Conservation (phyloP, 1,140 invertebrate species). For the Pseudomyrmex pallidus region DNA sequence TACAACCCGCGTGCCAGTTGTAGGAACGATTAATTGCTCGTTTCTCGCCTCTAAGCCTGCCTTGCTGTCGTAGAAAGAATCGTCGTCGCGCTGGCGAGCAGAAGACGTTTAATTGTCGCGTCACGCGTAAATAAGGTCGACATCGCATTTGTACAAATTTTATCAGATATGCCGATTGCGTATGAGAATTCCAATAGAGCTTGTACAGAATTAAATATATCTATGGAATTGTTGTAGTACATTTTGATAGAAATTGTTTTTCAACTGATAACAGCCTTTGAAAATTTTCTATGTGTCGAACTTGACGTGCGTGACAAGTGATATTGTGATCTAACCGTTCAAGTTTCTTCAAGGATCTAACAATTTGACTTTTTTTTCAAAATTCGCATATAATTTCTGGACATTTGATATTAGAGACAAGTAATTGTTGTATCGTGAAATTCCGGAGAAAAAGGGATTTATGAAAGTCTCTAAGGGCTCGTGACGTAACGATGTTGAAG, state of each 20-base stretch:
- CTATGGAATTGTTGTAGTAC: not conserved
- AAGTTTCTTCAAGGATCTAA: not conserved
- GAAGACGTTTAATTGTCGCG: conserved; percentile 44
- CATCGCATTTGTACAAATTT: not conserved
- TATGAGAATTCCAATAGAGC: not conserved
- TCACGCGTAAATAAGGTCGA: not conserved
- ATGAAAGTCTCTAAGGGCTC: not conserved
- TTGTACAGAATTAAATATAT: not conserved
- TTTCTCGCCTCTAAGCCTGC: conserved; percentile 31
- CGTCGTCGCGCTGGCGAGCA: not conserved
- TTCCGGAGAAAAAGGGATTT: conserved; percentile 24
- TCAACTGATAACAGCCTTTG: too few relatives aligned
- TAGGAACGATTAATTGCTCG: conserved; percentile 59
- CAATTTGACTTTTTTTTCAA: not conserved
- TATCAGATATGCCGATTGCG: not conserved
- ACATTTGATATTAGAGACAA: not conserved
- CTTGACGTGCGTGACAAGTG: not conserved
- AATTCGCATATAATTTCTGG: not conserved
- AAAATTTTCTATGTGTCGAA: not conserved
- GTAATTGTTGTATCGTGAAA: not conserved
- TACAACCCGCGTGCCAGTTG: conserved; percentile 12
- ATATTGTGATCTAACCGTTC: conserved; percentile 44
- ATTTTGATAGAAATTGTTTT: not conserved
- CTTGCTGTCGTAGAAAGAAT: conserved; percentile 21
- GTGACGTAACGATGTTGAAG: conserved; percentile 7